These are phyloP conservation scores for Augochlorella aurata DNA, from an alignment of 2,888 invertebrate species.

Conservation along the genomic window DNA sequence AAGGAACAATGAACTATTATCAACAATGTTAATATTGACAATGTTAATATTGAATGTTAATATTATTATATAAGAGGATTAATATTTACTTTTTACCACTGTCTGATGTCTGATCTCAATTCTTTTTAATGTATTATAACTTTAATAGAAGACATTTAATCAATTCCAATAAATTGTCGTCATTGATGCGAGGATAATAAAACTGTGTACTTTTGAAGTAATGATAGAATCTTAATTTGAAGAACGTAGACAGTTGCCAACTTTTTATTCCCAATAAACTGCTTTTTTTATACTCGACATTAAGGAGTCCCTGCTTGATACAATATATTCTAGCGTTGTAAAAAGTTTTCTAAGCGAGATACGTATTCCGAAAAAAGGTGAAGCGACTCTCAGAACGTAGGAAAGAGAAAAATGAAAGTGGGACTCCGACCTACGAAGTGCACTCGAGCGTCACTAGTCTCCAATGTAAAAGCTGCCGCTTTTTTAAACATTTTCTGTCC, in stretches of 20 bases:
- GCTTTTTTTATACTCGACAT: neutral
- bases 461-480: neutral
- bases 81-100: too few species aligned
- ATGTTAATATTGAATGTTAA: too few species aligned
- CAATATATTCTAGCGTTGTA: too few species aligned
- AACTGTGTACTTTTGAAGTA: neutral
- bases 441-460: constrained; percentile 9
- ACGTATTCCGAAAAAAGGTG: neutral
- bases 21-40: too few species aligned
- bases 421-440: constrained; percentile 3
- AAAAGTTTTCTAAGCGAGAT: neutral
- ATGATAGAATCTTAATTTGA: neutral
- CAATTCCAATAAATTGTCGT: neutral
- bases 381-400: neutral
- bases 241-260: neutral
- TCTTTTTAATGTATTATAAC: too few species aligned
- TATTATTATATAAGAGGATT: too few species aligned
- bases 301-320: neutral
- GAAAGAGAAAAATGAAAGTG: constrained; percentile 2
- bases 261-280: neutral
- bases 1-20: too few species aligned
- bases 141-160: too few species aligned
- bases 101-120: too few species aligned
- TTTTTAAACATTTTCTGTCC: neutral
- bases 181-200: neutral